Conservation (phyloP, 2,888 invertebrate species). For the Chironomus tentans region DNA sequence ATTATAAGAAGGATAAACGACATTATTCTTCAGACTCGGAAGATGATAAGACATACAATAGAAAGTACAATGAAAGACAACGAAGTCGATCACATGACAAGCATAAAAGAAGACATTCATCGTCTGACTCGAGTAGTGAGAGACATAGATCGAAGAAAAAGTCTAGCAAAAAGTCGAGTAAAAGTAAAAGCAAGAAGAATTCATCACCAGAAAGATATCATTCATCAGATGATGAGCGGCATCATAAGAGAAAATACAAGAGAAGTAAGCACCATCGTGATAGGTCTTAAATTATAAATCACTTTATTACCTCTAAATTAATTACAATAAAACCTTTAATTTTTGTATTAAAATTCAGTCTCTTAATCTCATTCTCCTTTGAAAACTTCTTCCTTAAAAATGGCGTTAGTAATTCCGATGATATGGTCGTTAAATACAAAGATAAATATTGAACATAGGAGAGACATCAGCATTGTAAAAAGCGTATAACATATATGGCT, state of each 20-base stretch:
- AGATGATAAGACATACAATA: background rate
- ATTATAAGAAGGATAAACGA: background rate
- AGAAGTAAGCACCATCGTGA: slow-evolving; percentile 39
- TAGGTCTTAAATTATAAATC: slow-evolving; percentile 31
- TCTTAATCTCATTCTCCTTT: background rate
- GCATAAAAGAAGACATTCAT: background rate
- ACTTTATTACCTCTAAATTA: background rate
- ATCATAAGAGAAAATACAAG: slow-evolving; percentile 39
- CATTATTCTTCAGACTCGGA: background rate
- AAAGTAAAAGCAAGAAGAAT: background rate
- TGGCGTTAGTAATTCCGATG: slow-evolving; percentile 56
- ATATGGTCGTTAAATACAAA: slow-evolving; percentile 47
- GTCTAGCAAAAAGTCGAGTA: slow-evolving; percentile 15
- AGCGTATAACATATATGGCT: slow-evolving; percentile 75
- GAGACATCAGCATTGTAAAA: slow-evolving; percentile 47
- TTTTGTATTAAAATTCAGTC: slow-evolving; percentile 4
- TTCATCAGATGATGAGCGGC: slow-evolving; percentile 32
- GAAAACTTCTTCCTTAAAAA: slow-evolving; percentile 47
- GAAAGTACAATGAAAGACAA: slow-evolving; percentile 4
- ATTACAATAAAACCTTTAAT: background rate
- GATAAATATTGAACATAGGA: slow-evolving; percentile 33
- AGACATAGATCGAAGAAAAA: background rate
- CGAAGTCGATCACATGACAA: slow-evolving; percentile 12
- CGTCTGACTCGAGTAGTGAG: background rate
- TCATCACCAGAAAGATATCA: background rate